A percentile compares a stretch with the other conserved stretches of the same genome.
These are phyloP conservation scores for Leptodactylus fuscus DNA, from an alignment of 2,113 vertebrate genomes.

Conservation along the genomic window DNA sequence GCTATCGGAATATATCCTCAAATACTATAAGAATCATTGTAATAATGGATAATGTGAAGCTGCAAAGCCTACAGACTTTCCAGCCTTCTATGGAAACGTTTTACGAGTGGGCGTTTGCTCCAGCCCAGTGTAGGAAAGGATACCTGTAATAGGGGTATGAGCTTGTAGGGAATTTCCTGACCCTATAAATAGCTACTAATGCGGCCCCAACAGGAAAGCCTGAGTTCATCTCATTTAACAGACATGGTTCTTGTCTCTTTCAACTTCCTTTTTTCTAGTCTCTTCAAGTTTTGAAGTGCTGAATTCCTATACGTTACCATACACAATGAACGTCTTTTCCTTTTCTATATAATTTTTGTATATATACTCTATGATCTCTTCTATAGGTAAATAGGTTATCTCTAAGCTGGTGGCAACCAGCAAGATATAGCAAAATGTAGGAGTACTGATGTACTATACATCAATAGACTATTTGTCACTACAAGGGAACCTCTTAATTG, in stretches of 20 bases:
- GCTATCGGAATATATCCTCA: too few relatives aligned
- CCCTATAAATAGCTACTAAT: slow-evolving; percentile 34
- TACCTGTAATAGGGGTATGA: background rate
- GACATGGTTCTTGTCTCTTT: background rate
- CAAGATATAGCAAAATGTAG: too few relatives aligned
- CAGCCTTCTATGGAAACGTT: background rate
- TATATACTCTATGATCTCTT: too few relatives aligned
- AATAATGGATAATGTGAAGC: background rate
- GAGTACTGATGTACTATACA: background rate
- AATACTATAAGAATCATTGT: background rate
- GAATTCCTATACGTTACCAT: background rate
- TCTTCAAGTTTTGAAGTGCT: background rate
- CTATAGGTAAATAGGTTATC: too few relatives aligned
- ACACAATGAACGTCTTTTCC: background rate
- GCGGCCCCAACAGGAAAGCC: slow-evolving; percentile 2
- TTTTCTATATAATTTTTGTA: too few relatives aligned
- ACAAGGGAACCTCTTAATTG: background rate
- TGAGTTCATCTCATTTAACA: slow-evolving; percentile 31
- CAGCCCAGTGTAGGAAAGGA: background rate
- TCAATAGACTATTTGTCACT: background rate
- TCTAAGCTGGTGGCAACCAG: too few relatives aligned
- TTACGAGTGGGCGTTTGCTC: background rate
- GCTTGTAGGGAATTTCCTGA: slow-evolving; percentile 35
- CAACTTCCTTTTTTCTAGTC: background rate
- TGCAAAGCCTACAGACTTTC: slow-evolving; percentile 4